phyloP scores from a whole-genome alignment of 2,113 vertebrate genomes.

The Propithecus coquereli region DNA sequence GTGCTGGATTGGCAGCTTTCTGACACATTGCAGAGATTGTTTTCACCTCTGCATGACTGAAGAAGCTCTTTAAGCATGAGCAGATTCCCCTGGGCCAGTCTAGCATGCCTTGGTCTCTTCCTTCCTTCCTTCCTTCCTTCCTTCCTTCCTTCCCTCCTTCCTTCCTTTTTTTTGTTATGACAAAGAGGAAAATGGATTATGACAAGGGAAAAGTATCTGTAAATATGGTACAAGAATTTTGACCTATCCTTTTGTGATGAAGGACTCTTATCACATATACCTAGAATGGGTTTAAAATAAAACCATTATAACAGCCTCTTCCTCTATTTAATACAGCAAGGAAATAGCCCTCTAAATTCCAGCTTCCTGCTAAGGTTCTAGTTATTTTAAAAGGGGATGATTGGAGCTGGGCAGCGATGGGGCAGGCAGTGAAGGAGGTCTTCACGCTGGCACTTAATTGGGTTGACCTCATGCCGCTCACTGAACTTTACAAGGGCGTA shows the following conservation, averaged over 20 bases:
- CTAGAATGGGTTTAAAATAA: not conserved
- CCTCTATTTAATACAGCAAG: not conserved
- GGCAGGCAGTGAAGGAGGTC: not conserved
- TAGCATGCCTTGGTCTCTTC: not conserved
- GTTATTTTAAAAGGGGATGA: not conserved
- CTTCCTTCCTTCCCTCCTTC: too few species aligned
- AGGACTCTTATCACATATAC: not conserved
- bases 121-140: too few species aligned
- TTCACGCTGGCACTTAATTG: not conserved
- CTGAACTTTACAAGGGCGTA: conserved; percentile 6
- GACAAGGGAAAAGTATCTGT: not conserved
- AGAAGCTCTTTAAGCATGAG: not conserved
- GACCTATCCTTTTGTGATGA: not conserved
- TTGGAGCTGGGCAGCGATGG: not conserved
- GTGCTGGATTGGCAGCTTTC: not conserved
- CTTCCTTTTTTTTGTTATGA: not conserved
- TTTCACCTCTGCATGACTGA: not conserved
- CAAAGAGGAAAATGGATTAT: not conserved
- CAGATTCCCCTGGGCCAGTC: not conserved
- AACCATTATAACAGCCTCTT: not conserved
- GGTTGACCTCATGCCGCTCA: not conserved
- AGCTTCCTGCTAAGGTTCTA: not conserved
- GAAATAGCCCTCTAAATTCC: not conserved
- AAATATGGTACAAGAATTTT: not conserved
- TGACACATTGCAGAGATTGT: not conserved